Evolutionary conservation across 2,113 vertebrate species (phyloP), one percentile per base, ranked within the genome.

Genomic region (Noturus placidus): DNA sequence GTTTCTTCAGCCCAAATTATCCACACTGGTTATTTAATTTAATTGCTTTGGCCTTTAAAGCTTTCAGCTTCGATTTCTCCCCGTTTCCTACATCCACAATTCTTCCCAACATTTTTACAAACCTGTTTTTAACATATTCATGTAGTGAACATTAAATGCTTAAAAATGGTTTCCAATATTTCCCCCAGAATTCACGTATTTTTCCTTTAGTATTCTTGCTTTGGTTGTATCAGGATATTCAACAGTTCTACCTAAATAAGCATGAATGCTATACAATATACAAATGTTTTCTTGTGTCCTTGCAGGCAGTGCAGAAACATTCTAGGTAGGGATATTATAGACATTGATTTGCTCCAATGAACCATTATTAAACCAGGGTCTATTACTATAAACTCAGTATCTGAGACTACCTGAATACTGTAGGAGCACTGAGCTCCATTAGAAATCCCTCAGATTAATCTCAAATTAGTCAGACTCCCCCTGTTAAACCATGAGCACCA

Each of bases 21-120:
- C 74, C 76, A 33, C 74, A 25, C 35, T 77, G 35, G 72, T 42
- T 77, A 69, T 87, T 82, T 82, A 72, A 69, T 87, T 82, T 82
- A 72, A 82, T 70, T 8, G 65, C 13, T 35, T 69, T 67, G 38
- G 14, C 33, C 25, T 65, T 86, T 78, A 78, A 33, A 79, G 22
- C 57, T 14, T 82, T 87, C 78, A 69, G 78, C 63, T 83, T 83
- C 15, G 7, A 65, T 83, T 83, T 30, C 59, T 46, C 15, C 1
- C 7, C 19, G 10, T 81, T 81, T 59, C n/a, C 54, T 59, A 14
- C n/a, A 61, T 35, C 33, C 15, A 30, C 52, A 67, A n/a, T 52
- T 67, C 61, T 67, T 83, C 61, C 61, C 38, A 50, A 83, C 50
- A 20, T 81, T 56, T 57, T 57, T 9, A 79, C 19, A 54, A 78